Evolutionary conservation across 2,113 vertebrate genomes (phyloP), one percentile per base, ranked within the genome.

Genomic region (Promerops cafer): DNA sequence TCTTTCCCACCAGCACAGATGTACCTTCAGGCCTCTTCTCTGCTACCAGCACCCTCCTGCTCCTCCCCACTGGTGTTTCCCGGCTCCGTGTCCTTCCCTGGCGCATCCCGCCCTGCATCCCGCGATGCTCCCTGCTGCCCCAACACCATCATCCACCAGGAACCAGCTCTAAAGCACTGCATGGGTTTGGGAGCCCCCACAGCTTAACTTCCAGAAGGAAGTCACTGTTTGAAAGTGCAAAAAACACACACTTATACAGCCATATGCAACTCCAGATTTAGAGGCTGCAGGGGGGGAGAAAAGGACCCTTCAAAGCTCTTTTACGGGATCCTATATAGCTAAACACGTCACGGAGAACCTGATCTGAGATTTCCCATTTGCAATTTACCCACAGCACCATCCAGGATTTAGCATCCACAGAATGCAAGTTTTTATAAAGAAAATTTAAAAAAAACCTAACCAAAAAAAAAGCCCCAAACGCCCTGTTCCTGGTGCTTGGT

Each of bases 161-260:
- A 72, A 26, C 0, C 0, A 69, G 28, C 10, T 78, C 75, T 18
- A n/a, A 0, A 1, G 13, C 26, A 31, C 11, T 9, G 21, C 2
- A 1, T 0, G 17, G 8, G 22, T 71, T 68, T 14, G 37, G 21
- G 35, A 71, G 13, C 45, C n/a, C 4, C 24, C 6, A 8, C 19
- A 77, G n/a, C 22, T 30, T 16, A 21, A 20, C 56, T 66, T 82
- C 26, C 35, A 47, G 40, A 33, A 68, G 39, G 24, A 53, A 52
- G 22, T 10, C 33, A 4, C 13, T 14, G 39, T 20, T 28, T 50
- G 6, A 12, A 66, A 59, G 33, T 12, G 60, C 28, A 28, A 70
- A 70, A 77, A 92, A 22, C 5, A 18, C 56, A 71, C 33, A 33
- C 9, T 23, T 23, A 5, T 9, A 52, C 12, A 44, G 9, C 21